Conservation (phyloP, 2,888 invertebrate species). For the Rhopalosiphum nymphaeae region DNA sequence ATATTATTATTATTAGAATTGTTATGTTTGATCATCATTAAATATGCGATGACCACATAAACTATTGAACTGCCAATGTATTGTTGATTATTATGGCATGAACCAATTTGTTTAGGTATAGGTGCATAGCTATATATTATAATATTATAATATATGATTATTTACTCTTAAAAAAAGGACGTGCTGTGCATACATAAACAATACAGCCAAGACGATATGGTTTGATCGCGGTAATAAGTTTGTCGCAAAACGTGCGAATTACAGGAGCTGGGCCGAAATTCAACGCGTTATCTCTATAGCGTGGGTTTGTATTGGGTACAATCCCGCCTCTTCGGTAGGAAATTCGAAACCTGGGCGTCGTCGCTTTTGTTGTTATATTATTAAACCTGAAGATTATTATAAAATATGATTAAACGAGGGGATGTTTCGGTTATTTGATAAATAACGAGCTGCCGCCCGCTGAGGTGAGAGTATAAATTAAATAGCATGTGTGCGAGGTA, state of each 20-base stretch:
- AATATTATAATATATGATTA: not conserved
- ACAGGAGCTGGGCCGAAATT: slow-evolving; percentile 31
- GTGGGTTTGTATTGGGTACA: slow-evolving; percentile 18
- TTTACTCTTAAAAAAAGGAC: not conserved
- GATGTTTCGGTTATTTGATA: slow-evolving; percentile 61
- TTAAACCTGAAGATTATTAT: slow-evolving; percentile 61
- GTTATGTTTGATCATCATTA: not conserved
- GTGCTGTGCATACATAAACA: not conserved
- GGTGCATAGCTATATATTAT: not conserved
- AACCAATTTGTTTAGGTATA: not conserved
- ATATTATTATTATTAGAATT: not conserved
- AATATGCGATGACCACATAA: not conserved
- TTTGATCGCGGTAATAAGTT: not conserved
- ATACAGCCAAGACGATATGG: not conserved
- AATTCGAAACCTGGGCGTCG: slow-evolving; percentile 59
- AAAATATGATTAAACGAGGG: slow-evolving; percentile 65
- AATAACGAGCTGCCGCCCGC: slow-evolving; percentile 64
- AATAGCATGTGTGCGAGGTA: slow-evolving; percentile 39
- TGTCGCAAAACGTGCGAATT: slow-evolving; percentile 22
- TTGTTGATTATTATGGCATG: not conserved
- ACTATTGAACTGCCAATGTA: slow-evolving; percentile 8
- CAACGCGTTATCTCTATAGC: slow-evolving; percentile 10
- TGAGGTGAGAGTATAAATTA: slow-evolving; percentile 63
- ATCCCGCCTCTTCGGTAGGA: slow-evolving; percentile 25
- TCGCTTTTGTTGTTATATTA: slow-evolving; percentile 53